A percentile compares a stretch with the other conserved stretches of the same genome.
Evolutionary conservation across 2,888 invertebrate species (phyloP).

Genomic region (Fragum sueziense): DNA sequence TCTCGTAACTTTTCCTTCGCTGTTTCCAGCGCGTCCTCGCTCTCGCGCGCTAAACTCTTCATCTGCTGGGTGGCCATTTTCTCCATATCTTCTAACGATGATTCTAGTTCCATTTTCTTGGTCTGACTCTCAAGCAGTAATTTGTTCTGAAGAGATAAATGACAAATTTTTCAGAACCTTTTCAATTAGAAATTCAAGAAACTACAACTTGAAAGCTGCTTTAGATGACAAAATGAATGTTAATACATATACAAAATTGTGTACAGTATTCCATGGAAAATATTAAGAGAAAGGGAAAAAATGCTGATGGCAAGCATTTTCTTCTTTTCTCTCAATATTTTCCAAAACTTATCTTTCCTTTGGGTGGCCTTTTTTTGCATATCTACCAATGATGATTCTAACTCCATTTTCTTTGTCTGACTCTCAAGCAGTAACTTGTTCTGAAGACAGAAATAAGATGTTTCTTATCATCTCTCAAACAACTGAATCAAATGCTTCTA

Average conservation of each 20-base stretch:
- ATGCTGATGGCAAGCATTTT: no score
- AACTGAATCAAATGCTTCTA: no score
- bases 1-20: constrained; percentile 75
- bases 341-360: no score
- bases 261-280: no score
- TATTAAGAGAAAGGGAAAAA: no score
- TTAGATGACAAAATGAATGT: no score
- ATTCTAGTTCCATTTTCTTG: constrained; percentile 69
- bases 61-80: constrained; percentile 78
- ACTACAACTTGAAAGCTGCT: no score
- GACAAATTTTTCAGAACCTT: neutral
- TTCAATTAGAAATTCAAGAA: no score
- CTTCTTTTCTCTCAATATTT: no score
- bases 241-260: no score
- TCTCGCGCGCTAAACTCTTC: constrained; percentile 77
- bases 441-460: no score
- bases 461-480: no score
- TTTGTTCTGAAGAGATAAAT: constrained; percentile 64
- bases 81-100: constrained; percentile 75
- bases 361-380: constrained; percentile 78
- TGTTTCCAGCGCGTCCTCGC: constrained; percentile 79
- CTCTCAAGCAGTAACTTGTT: constrained; percentile 71
- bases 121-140: constrained; percentile 70
- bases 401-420: constrained; percentile 65
- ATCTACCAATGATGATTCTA: constrained; percentile 73